Percentiles rank a stretch among this genome's conserved stretches.
These are phyloP conservation scores for Tiphia femorata DNA, from an alignment of 2,888 invertebrate species.

Conservation along the genomic window DNA sequence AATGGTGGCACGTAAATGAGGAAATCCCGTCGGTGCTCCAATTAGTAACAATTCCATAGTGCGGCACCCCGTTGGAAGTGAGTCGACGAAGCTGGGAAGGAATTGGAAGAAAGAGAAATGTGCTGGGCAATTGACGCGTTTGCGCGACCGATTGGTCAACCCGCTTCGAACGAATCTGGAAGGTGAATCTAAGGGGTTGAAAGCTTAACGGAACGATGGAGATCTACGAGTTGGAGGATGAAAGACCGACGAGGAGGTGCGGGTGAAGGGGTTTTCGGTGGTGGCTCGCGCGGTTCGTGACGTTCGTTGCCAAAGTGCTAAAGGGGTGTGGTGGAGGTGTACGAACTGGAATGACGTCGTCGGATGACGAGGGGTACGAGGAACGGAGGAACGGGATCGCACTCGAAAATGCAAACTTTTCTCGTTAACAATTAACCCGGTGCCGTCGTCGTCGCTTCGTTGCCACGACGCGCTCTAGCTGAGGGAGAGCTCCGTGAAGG, in stretches of 20 bases:
- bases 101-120: background rate
- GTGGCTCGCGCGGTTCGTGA: background rate
- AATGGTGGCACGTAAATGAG: background rate
- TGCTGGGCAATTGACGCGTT: no score
- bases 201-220: background rate
- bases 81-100: background rate
- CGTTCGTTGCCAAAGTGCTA: background rate
- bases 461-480: no score
- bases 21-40: constrained; percentile 20
- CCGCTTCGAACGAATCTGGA: no score
- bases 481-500: constrained; percentile 4
- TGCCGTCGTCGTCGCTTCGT: constrained; percentile 27
- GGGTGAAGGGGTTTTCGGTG: background rate
- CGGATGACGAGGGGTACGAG: background rate
- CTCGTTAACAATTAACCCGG: constrained; percentile 57
- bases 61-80: constrained; percentile 16
- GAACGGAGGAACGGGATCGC: constrained; percentile 16
- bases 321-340: background rate
- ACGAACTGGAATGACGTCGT: background rate
- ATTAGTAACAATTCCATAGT: constrained; percentile 38
- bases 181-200: no score
- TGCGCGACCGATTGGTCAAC: no score
- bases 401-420: constrained; percentile 54
- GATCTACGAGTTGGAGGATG: background rate
- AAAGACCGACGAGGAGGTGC: background rate